Evolutionary conservation across 2,888 invertebrate genomes (phyloP), one percentile per base, ranked within the genome.

Genomic region (Pollenia griseotomentosa): DNA sequence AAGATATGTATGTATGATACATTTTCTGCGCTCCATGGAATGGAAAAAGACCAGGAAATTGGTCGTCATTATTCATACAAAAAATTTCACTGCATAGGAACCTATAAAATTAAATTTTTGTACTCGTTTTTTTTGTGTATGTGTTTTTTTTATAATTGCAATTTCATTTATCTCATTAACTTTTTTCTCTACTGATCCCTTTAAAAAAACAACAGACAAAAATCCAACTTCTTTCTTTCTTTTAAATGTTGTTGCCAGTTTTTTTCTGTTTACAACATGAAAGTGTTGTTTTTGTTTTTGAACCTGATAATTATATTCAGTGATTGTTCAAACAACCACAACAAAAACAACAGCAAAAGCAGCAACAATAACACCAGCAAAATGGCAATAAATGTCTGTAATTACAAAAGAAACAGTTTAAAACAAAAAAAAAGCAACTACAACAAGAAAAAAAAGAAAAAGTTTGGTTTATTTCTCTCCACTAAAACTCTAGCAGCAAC

Each of bases 351-450:
- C 48, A 83, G n/a, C 10, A 68, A 42, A 57, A 75, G 14, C 61
- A 42, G 3, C 42, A 44, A 14, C 46, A 40, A 65, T 33, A 65
- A 23, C 23, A 10, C 2, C 23, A 55, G 63, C 16, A 73, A 81
- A 81, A 61, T 74, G 81, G 66, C 59, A 71, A 68, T 87, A 84
- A 84, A 82, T 84, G 84, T 59, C 4, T 81, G 68, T 84, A 82
- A 84, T 83, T 80, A 42, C 73, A 66, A 80, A 78, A 86, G 63
- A 81, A 83, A 57, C 68, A n/a, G 66, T 48, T 40, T 44, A 33
- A 33, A 6, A 9, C 23, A n/a, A n/a, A 40, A 14, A 46, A 77
- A 77, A 42, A 11, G 9, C 51, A 23, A 48, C 5, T 6, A 46
- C 40, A 42, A 61, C 11, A 8, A 59, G 2, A 42, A 61, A 68